Evolutionary conservation across 2,797 vertebrate species (phyloP).

Genomic region (Crenuchus spilurus): DNA sequence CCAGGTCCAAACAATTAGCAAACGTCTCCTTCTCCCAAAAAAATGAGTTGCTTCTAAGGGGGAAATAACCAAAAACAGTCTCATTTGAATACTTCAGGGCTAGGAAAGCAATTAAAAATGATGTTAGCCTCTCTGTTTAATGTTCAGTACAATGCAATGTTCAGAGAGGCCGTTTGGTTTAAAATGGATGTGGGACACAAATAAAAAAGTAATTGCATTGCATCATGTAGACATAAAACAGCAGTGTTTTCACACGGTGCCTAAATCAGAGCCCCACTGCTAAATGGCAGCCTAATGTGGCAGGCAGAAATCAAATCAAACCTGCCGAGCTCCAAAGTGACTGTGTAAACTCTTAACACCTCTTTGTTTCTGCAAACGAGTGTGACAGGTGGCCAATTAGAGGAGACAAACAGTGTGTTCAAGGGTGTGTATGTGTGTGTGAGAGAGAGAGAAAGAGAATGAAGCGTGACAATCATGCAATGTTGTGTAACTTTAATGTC

Average conservation of each 20-base stretch:
- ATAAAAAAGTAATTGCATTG: constrained; percentile 6
- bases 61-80: neutral
- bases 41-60: constrained; percentile 27
- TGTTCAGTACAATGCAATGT: neutral
- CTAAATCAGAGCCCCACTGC: constrained; percentile 13
- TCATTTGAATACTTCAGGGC: constrained; percentile 23
- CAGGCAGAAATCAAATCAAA: constrained; percentile 24
- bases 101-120: constrained; percentile 24
- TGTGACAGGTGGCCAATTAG: constrained; percentile 34
- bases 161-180: constrained; percentile 5
- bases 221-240: constrained; percentile 5
- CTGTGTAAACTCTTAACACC: constrained; percentile 30
- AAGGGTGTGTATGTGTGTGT: neutral
- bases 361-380: constrained; percentile 20
- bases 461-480: constrained; percentile 33
- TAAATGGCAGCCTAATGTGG: constrained; percentile 25
- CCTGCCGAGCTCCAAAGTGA: constrained; percentile 18
- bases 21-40: constrained; percentile 24
- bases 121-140: constrained; percentile 8
- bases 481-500: constrained; percentile 23
- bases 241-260: constrained; percentile 1
- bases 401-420: constrained; percentile 27
- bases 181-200: constrained; percentile 4
- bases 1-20: constrained; percentile 40
- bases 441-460: constrained; percentile 11